phyloP scores from a whole-genome alignment of 2,888 invertebrate species.

The Meiosimyza decipiens region DNA sequence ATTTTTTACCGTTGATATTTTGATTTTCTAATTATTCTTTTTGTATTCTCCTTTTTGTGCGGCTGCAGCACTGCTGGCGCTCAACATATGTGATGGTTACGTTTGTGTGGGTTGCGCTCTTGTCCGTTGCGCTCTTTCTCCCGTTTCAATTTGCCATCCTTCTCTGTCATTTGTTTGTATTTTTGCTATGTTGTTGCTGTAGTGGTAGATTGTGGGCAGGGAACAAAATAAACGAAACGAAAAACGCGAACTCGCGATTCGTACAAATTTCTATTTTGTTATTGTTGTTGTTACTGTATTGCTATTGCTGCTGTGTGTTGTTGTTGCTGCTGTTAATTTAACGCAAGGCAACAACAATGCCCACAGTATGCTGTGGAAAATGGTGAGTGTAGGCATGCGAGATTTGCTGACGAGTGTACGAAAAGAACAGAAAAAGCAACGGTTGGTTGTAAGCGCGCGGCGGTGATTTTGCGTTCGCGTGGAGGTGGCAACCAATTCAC shows the following conservation, averaged over 20 bases:
- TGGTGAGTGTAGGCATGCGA: conserved; percentile 33
- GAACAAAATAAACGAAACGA: conserved; percentile 61
- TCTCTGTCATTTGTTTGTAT: conserved; percentile 13
- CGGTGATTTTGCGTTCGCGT: conserved; percentile 37
- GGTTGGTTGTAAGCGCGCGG: background rate
- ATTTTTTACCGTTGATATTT: no score
- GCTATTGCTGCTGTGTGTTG: conserved; percentile 21
- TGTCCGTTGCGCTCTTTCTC: conserved; percentile 7
- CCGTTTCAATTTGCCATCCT: background rate
- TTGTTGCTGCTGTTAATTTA: conserved; percentile 38
- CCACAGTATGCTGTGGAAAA: conserved; percentile 8
- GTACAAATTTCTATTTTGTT: conserved; percentile 57
- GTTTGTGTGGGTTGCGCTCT: conserved; percentile 14
- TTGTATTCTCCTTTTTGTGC: no score
- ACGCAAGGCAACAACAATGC: background rate
- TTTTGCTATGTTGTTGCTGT: conserved; percentile 34
- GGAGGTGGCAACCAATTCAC: conserved; percentile 55
- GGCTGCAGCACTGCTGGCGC: no score
- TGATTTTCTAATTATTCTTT: no score
- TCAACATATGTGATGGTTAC: no score
- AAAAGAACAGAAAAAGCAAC: conserved; percentile 16
- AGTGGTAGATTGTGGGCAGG: conserved; percentile 64
- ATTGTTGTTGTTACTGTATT: conserved; percentile 34
- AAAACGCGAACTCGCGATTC: conserved; percentile 66
- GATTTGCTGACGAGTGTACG: conserved; percentile 8